Evolutionary conservation across 2,797 vertebrate species (phyloP).

Genomic region (Sebastes hopkinsi): DNA sequence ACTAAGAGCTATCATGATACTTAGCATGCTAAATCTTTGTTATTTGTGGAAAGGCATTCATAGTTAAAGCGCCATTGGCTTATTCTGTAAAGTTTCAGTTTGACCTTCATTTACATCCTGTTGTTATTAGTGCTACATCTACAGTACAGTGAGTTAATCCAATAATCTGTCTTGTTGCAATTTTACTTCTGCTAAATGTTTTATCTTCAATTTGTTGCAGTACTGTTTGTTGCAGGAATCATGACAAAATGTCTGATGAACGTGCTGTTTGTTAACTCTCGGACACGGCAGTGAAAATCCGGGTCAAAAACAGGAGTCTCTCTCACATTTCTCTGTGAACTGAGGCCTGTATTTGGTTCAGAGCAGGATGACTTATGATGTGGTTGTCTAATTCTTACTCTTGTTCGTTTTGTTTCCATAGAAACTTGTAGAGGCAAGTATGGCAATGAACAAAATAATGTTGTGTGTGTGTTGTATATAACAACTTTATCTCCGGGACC

Average conservation of each 20-base stretch:
- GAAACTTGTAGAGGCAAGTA: slow-evolving; percentile 99
- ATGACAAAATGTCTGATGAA: slow-evolving; percentile 12
- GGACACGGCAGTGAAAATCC: not conserved
- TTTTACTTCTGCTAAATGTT: slow-evolving; percentile 22
- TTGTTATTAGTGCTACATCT: slow-evolving; percentile 9
- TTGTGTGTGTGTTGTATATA: slow-evolving; percentile 74
- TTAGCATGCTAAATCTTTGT: not conserved
- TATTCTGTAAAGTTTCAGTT: slow-evolving; percentile 73
- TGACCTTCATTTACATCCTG: slow-evolving; percentile 28
- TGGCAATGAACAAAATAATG: slow-evolving; percentile 72
- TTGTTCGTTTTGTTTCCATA: slow-evolving; percentile 92
- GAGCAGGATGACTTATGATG: slow-evolving; percentile 30
- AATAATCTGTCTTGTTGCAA: not conserved
- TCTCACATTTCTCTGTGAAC: slow-evolving; percentile 41
- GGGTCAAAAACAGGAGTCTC: slow-evolving; percentile 23
- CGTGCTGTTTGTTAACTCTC: slow-evolving; percentile 14
- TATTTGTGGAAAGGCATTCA: not conserved
- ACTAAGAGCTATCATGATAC: not conserved
- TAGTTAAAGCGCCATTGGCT: slow-evolving; percentile 22
- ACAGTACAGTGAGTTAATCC: not conserved
- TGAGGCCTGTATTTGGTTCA: slow-evolving; percentile 46
- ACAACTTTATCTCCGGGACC: slow-evolving; percentile 79
- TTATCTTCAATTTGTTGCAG: slow-evolving; percentile 5
- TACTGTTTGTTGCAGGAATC: slow-evolving; percentile 33
- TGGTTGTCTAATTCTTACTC: slow-evolving; percentile 76